These are phyloP conservation scores for Pharmacophagus antenor DNA, from an alignment of 2,888 invertebrate species.

Conservation along the genomic window DNA sequence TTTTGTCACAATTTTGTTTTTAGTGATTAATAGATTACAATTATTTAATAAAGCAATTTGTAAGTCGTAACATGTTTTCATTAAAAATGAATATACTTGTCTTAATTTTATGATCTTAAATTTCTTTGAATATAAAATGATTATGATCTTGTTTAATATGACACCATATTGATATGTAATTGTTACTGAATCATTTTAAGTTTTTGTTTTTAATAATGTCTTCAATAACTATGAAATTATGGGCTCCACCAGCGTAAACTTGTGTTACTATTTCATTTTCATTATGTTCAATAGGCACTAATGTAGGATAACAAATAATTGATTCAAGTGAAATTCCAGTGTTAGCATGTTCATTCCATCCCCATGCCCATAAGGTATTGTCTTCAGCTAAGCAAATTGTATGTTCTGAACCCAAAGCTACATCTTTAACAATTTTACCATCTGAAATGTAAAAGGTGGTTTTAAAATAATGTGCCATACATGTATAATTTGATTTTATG, in stretches of 20 bases:
- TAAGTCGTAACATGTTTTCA: background rate
- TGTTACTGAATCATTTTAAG: too few relatives aligned
- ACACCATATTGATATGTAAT: background rate
- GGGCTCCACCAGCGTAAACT: conserved; percentile 70
- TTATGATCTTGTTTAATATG: background rate
- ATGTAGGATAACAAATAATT: conserved; percentile 53
- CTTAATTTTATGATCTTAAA: background rate
- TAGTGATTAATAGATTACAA: background rate
- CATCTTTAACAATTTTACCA: conserved; percentile 72
- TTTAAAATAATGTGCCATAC: too few relatives aligned
- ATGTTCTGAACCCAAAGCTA: conserved; percentile 90
- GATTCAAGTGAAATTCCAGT: conserved; percentile 83
- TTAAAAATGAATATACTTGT: background rate
- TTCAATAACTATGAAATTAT: conserved; percentile 63
- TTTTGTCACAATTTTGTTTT: background rate
- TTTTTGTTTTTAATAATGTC: conserved; percentile 23
- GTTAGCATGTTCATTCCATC: conserved; percentile 95
- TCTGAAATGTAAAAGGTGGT: too few relatives aligned
- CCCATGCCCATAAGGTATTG: conserved; percentile 88
- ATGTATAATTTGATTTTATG: background rate
- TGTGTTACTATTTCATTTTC: conserved; percentile 45
- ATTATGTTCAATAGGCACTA: conserved; percentile 47
- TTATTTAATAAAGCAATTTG: background rate
- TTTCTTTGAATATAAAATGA: background rate
- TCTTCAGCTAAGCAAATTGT: conserved; percentile 85